Evolutionary conservation across 2,888 invertebrate genomes (phyloP), one percentile per base, ranked within the genome.

Genomic region (Temnothorax ravouxi): DNA sequence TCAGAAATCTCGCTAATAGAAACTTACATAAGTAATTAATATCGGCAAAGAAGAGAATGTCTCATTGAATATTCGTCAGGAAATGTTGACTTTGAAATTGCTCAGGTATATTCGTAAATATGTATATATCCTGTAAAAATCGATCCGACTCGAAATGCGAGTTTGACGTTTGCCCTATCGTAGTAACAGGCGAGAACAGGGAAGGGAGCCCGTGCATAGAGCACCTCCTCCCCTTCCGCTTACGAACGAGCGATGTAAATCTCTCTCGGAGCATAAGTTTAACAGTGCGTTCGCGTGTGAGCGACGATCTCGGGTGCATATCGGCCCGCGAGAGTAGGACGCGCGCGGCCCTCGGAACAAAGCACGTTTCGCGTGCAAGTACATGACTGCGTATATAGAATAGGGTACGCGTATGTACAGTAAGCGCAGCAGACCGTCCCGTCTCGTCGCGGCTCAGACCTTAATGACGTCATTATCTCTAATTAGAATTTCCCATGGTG

Each of bases 391-490:
- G n/a, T 52, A 47, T 21, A 72, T 41, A 76, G 88, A 85, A 82
- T 69, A 84, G 88, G 25, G 86, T 87, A 85, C 76, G 84, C 79
- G 84, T 87, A 91, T 86, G 87, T 89, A 90, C 92, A 89, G 91
- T 86, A 91, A 91, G 91, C 91, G 89, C 92, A 93, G 89, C 89
- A 91, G 93, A 93, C 92, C 93, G 91, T 92, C 89, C 88, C 91
- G 93, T 93, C 92, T 93, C 91, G 92, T 92, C 92, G 92, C 91
- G 89, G 91, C 91, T 91, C 91, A 92, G 93, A 93, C 93, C 91
- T 91, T 92, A 93, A 93, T 94, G 93, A 93, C 93, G 92, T 94
- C 92, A 93, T 93, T 93, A 94, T 91, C 89, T 91, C 92, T 93
- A 93, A 94, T 94, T 93, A 93, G 93, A 92, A 93, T 93, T 92